Base-by-base conservation (phyloP, 2,797 vertebrate species). In the Orestias chungarensis region DNA sequence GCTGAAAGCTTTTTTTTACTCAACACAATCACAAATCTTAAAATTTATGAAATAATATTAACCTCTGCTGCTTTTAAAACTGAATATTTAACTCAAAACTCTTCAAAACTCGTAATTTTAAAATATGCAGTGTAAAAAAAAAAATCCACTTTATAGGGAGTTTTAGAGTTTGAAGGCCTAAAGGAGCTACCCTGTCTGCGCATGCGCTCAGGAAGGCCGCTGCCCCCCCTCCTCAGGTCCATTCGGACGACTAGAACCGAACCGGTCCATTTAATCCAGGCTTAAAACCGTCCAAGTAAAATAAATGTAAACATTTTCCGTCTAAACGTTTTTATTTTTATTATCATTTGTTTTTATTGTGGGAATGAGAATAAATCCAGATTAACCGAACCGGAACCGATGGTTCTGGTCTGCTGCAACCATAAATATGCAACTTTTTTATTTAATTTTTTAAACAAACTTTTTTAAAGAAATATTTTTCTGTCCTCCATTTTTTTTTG, bases 61-160 rank as follows among this genome's bases (percentile, higher is more conserved):
- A 55, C 3, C 1, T 59, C 31, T 47, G 64, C 29, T 47, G 43
- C 44, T 49, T 47, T 33, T 33, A 33, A 66, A 44, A 47, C 10
- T 1, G 9, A 44, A 20, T 66, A 17, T 67, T 40, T n/a, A 9
- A 20, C 59, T 47, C 27, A 29, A 55, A 47, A 42, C 38, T 77
- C 76, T 70, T 75, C 1, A 8, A 3, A 88, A 84, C 78, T 85
- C 82, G 86, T 85, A 78, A 47, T n/a, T 15, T 50, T 33, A 71
- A 81, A 81, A 76, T 89, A 90, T 83, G 87, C 86, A 90, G 87
- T 74, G 70, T 38, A 38, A n/a, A n/a, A n/a, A n/a, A n/a, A n/a
- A n/a, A n/a, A 18, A 44, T 27, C 38, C 65, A 50, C 57, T 49
- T 20, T 71, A 59, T 10, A 31, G 46, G 67, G 50, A 31, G 74